phyloP scores from a whole-genome alignment of 2,113 vertebrate genomes.

The Litocranius walleri region DNA sequence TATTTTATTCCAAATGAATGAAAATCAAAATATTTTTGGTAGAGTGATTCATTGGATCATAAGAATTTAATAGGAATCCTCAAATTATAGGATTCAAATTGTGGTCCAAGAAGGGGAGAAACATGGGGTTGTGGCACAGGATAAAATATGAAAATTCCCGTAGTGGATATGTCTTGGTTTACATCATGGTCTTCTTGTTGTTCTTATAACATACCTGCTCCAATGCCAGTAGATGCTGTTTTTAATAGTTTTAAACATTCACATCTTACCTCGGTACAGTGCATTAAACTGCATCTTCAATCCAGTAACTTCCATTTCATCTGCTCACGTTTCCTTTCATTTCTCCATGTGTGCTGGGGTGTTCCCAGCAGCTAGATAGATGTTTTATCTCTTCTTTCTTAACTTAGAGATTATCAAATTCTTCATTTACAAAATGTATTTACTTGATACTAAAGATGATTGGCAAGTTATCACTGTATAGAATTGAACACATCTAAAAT shows the following conservation, averaged over 20 bases:
- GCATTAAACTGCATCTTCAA: neutral
- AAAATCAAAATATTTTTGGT: neutral
- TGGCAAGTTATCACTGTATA: neutral
- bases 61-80: neutral
- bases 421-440: slow-evolving; percentile 25
- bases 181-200: neutral
- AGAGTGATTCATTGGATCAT: neutral
- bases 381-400: slow-evolving; percentile 45
- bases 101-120: neutral
- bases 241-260: neutral
- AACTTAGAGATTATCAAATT: slow-evolving; percentile 2
- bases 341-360: neutral
- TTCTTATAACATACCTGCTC: neutral
- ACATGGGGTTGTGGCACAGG: neutral
- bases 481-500: neutral
- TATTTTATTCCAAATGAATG: neutral
- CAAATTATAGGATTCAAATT: neutral
- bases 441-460: neutral
- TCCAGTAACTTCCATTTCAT: neutral
- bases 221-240: neutral
- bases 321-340: neutral
- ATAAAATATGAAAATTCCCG: neutral
- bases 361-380: slow-evolving; percentile 6
- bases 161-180: neutral
- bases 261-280: neutral